Percentiles rank a stretch among this genome's conserved stretches.
Evolutionary conservation across 2,797 vertebrate species (phyloP).

Genomic region (Urocyon cinereoargenteus): DNA sequence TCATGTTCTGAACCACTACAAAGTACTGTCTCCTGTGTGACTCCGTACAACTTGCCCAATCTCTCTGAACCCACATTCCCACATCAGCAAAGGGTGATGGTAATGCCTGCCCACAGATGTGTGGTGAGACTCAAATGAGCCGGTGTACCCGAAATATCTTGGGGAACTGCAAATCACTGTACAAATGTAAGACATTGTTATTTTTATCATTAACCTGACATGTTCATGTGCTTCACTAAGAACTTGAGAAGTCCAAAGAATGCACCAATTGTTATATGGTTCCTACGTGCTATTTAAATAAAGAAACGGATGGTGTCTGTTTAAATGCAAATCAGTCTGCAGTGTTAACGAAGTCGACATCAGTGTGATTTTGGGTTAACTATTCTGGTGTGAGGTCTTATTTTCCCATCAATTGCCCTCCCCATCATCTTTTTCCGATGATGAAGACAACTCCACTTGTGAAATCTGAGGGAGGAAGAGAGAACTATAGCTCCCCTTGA

Average conservation of each 20-base stretch:
- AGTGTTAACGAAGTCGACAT: slow-evolving; percentile 22
- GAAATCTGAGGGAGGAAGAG: background rate
- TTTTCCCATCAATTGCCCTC: slow-evolving; percentile 51
- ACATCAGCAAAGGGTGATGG: background rate
- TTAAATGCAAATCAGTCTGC: slow-evolving; percentile 70
- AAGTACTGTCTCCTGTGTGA: background rate
- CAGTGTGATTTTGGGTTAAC: slow-evolving; percentile 58
- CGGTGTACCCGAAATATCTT: background rate
- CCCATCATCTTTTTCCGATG: background rate
- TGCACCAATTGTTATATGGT: background rate
- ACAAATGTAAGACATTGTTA: background rate
- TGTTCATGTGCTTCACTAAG: background rate
- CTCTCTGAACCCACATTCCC: background rate
- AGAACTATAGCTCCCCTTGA: background rate
- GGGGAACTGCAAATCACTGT: background rate
- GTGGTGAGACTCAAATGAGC: background rate
- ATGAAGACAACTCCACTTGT: background rate
- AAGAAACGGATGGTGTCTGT: slow-evolving; percentile 55
- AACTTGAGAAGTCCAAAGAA: slow-evolving; percentile 18
- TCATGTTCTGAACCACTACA: background rate
- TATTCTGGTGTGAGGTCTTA: slow-evolving; percentile 52
- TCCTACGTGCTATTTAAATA: slow-evolving; percentile 57
- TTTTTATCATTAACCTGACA: background rate
- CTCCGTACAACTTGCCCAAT: background rate
- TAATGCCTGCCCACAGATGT: background rate